Evolutionary conservation across 2,797 vertebrate species (phyloP).

Genomic region (Urosaurus nigricauda): DNA sequence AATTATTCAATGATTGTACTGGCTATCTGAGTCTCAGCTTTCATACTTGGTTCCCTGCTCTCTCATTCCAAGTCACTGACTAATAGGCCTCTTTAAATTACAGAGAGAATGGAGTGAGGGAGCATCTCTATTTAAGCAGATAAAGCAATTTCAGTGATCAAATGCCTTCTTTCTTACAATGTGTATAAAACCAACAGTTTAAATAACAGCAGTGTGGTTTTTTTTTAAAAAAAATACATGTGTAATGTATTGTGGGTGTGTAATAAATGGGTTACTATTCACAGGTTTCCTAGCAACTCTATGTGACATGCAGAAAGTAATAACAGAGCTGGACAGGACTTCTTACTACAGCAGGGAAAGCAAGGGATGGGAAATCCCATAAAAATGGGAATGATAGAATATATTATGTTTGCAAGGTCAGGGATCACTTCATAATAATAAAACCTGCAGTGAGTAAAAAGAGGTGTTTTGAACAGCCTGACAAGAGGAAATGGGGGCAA

Average conservation of each 20-base stretch:
- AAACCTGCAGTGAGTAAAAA: too few species aligned
- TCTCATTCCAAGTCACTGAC: background rate
- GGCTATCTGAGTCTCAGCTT: background rate
- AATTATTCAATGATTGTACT: background rate
- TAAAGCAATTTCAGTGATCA: background rate
- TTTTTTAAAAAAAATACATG: slow-evolving; percentile 8
- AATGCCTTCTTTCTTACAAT: background rate
- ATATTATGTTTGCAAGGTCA: too few species aligned
- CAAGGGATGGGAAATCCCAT: too few species aligned
- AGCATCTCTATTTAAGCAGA: background rate
- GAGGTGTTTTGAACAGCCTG: too few species aligned
- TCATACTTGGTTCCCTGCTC: background rate
- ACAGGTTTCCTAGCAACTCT: slow-evolving; percentile 67
- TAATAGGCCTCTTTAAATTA: background rate
- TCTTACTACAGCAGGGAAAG: background rate
- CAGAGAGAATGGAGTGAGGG: too few species aligned
- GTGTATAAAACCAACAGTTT: background rate
- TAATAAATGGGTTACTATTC: slow-evolving; percentile 23
- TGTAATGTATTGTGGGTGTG: slow-evolving; percentile 11
- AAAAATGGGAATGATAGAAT: too few species aligned
- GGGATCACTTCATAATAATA: too few species aligned
- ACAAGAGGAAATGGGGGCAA: too few species aligned
- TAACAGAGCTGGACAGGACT: slow-evolving; percentile 12
- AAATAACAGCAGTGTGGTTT: background rate
- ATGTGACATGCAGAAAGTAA: slow-evolving; percentile 17